Percentiles rank a stretch among this genome's conserved stretches.
These are phyloP conservation scores for Beris chalybata DNA, from an alignment of 2,888 invertebrate species.

Conservation along the genomic window DNA sequence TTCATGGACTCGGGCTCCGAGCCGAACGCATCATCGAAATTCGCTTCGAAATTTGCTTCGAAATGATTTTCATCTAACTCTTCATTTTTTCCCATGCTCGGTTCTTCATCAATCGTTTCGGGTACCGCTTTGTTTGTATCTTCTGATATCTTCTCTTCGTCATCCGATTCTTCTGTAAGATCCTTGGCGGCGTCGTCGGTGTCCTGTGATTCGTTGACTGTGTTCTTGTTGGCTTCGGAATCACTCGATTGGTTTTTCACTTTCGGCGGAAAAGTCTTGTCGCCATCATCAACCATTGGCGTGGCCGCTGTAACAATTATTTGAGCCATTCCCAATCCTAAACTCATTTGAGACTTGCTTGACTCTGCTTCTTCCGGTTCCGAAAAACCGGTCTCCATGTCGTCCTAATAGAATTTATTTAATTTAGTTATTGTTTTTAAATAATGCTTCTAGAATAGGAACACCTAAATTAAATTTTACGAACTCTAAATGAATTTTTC, in stretches of 20 bases:
- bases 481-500: no score
- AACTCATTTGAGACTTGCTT: slow-evolving; percentile 16
- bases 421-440: no score
- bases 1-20: slow-evolving; percentile 59
- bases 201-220: slow-evolving; percentile 22
- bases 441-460: no score
- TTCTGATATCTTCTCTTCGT: slow-evolving; percentile 1
- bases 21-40: slow-evolving; percentile 58
- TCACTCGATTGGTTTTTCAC: slow-evolving; percentile 30
- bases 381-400: slow-evolving; percentile 35
- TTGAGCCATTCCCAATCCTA: slow-evolving; percentile 80
- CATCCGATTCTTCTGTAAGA: slow-evolving; percentile 47
- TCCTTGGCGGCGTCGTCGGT: slow-evolving; percentile 47
- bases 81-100: neutral
- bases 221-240: slow-evolving; percentile 24
- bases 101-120: slow-evolving; percentile 1
- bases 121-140: neutral
- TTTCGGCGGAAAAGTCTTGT: slow-evolving; percentile 73
- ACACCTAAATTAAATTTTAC: no score
- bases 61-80: slow-evolving; percentile 41
- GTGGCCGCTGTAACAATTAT: slow-evolving; percentile 94
- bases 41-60: slow-evolving; percentile 55
- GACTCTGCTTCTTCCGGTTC: slow-evolving; percentile 14
- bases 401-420: no score
- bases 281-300: slow-evolving; percentile 86